A percentile compares a stretch with the other conserved stretches of the same genome.
Conservation (phyloP, 2,113 vertebrate genomes). For the Stomatorhinus ivindoensis region DNA sequence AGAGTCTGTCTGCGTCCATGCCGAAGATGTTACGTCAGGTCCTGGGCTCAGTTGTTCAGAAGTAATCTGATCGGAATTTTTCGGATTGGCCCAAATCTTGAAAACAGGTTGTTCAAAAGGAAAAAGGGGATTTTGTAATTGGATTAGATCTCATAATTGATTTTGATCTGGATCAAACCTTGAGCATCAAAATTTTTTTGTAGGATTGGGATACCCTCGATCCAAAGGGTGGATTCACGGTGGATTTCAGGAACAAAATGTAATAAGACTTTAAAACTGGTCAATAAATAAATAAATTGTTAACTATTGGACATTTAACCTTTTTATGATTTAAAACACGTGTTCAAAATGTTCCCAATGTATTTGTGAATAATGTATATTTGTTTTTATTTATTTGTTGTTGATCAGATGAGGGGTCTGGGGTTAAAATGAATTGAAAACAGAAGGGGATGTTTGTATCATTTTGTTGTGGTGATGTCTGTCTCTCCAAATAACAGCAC, state of each 20-base stretch:
- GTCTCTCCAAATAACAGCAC: too few species aligned
- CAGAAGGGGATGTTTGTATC: too few species aligned
- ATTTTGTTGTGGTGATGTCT: too few species aligned
- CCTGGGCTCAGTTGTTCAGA: not conserved
- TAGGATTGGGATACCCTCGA: not conserved
- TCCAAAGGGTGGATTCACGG: not conserved
- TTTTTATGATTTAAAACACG: too few species aligned
- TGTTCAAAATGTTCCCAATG: too few species aligned
- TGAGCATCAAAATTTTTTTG: not conserved
- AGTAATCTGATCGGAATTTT: not conserved
- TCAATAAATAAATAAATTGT: too few species aligned
- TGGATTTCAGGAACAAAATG: not conserved
- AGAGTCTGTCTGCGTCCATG: not conserved
- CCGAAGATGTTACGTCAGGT: not conserved
- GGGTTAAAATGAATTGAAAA: too few species aligned
- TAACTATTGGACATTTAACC: too few species aligned
- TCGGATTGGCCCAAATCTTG: not conserved
- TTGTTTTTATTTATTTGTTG: too few species aligned
- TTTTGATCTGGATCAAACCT: not conserved
- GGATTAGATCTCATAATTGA: not conserved
- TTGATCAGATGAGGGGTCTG: too few species aligned
- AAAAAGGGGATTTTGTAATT: not conserved
- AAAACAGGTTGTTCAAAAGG: not conserved
- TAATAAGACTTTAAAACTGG: not conserved
- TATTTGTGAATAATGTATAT: too few species aligned